A percentile compares a stretch with the other conserved stretches of the same genome.
Evolutionary conservation across 2,113 vertebrate species (phyloP).

Genomic region (Myiopsitta monachus): DNA sequence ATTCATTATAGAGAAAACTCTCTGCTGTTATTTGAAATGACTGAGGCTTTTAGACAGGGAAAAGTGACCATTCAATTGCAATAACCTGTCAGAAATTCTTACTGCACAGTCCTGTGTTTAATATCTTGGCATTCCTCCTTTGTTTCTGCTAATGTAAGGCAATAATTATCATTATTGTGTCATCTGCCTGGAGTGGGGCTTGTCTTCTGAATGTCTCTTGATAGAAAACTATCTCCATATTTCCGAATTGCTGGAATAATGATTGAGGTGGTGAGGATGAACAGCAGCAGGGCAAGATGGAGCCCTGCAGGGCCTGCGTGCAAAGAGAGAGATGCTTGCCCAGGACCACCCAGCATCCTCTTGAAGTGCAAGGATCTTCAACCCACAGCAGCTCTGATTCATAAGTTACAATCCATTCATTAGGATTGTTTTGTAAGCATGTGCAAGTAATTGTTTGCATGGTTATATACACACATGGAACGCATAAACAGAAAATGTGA

Average conservation of each 20-base stretch:
- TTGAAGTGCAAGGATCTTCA: not conserved
- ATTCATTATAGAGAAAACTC: not conserved
- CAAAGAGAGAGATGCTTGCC: not conserved
- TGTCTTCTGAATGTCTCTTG: not conserved
- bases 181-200: not conserved
- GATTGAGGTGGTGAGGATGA: not conserved
- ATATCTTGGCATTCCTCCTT: not conserved
- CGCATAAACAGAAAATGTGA: not conserved
- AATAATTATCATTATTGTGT: not conserved
- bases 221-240: rapidly evolving
- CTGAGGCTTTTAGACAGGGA: not conserved
- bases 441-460: not conserved
- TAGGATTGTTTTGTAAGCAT: not conserved
- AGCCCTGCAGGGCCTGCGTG: not conserved
- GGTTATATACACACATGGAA: not conserved
- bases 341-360: not conserved
- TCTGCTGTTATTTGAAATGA: not conserved
- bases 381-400: not conserved
- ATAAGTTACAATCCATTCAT: rapidly evolving
- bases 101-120: not conserved
- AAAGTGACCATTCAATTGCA: not conserved
- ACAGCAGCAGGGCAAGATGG: rapidly evolving
- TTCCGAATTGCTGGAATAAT: not conserved
- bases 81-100: not conserved
- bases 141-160: not conserved